A percentile compares a stretch with the other conserved stretches of the same genome.
Evolutionary conservation across 1,140 invertebrate genomes (phyloP).

Genomic region (Sycophaga agraensis): DNA sequence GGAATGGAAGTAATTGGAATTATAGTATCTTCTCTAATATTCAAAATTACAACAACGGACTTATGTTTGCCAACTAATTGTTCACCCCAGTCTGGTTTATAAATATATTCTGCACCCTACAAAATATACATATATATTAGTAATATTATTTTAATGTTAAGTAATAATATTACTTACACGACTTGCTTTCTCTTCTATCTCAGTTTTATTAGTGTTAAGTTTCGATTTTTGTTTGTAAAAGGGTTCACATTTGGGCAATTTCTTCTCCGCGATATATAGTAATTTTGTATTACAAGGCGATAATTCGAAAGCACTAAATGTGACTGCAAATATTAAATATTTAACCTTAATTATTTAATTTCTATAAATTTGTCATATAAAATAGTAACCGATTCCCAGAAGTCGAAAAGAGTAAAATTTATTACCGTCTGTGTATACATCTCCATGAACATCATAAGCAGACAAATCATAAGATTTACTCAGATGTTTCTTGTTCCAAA

Average conservation of each 20-base stretch:
- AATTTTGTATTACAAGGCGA: constrained; percentile 70
- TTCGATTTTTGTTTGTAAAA: constrained; percentile 36
- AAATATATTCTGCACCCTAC: constrained; percentile 77
- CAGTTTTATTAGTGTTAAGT: no score
- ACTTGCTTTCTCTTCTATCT: constrained; percentile 48
- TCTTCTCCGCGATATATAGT: constrained; percentile 76
- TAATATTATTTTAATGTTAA: neutral
- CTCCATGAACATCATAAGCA: constrained; percentile 71
- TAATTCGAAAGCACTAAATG: constrained; percentile 73
- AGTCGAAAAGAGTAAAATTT: neutral
- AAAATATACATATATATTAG: no score
- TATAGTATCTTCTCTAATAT: constrained; percentile 65
- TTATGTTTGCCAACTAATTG: constrained; percentile 72
- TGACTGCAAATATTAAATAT: constrained; percentile 57
- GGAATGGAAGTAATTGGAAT: constrained; percentile 64
- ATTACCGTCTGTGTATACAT: constrained; percentile 72
- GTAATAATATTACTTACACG: constrained; percentile 24
- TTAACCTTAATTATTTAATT: constrained; percentile 1
- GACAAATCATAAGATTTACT: constrained; percentile 67
- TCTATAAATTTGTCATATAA: no score
- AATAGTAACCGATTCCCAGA: no score
- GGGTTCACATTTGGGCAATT: constrained; percentile 31
- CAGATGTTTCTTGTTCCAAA: constrained; percentile 66
- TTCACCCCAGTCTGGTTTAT: constrained; percentile 85
- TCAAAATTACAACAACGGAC: constrained; percentile 72